Evolutionary conservation across 2,113 vertebrate species (phyloP).

Genomic region (Nyctereutes procyonoides): DNA sequence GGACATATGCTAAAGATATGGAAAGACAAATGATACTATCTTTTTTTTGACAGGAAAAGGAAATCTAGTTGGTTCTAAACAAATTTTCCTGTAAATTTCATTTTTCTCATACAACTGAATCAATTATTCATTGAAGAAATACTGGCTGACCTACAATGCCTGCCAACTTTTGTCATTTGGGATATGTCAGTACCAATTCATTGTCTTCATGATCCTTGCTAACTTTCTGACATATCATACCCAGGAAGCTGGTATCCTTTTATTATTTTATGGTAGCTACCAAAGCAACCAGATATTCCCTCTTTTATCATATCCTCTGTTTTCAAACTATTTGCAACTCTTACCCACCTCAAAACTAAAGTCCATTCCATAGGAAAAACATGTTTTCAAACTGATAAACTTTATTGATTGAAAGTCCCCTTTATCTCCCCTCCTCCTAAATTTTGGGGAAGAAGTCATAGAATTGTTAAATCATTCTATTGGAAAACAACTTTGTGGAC

Average conservation of each 20-base stretch:
- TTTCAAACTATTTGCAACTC: neutral
- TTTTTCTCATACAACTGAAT: neutral
- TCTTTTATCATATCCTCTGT: neutral
- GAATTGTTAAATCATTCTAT: neutral
- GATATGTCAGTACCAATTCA: neutral
- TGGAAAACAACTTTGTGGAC: neutral
- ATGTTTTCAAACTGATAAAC: neutral
- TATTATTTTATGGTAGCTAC: neutral
- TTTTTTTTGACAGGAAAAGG: neutral
- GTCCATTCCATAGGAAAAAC: neutral
- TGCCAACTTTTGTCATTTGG: neutral
- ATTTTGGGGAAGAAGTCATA: neutral
- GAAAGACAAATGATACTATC: neutral
- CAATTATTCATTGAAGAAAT: neutral
- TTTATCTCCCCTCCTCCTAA: neutral
- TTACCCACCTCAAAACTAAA: neutral
- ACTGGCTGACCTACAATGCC: neutral
- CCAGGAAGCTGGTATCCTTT: neutral
- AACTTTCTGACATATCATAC: neutral
- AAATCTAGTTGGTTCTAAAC: neutral
- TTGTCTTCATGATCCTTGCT: neutral
- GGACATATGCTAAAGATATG: neutral
- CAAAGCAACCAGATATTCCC: neutral
- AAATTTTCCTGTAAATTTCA: neutral
- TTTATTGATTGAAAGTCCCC: neutral